Evolutionary conservation across 2,888 invertebrate genomes (phyloP).

Genomic region (Xylophagus ater): DNA sequence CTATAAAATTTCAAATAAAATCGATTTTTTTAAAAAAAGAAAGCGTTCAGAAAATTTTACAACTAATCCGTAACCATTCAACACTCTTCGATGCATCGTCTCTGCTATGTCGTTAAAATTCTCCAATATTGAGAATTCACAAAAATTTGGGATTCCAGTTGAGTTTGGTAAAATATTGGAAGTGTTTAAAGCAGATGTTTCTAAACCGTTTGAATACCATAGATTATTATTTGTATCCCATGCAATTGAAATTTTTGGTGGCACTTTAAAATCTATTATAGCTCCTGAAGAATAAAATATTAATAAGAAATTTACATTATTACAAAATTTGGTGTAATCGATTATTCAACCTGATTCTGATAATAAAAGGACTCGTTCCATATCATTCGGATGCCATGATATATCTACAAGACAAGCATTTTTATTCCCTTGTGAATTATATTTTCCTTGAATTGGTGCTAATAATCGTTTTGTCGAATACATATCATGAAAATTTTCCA

Average conservation of each 20-base stretch:
- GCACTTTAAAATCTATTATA: constrained; percentile 33
- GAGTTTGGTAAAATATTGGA: not conserved
- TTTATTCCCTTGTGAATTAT: constrained; percentile 15
- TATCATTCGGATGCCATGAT: constrained; percentile 78
- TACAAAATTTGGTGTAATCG: too few species aligned
- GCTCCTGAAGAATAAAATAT: constrained; percentile 21
- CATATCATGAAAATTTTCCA: constrained; percentile 60
- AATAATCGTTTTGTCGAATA: constrained; percentile 61
- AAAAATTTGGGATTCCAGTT: not conserved
- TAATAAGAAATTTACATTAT: too few species aligned
- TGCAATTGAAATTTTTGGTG: constrained; percentile 30
- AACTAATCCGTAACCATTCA: constrained; percentile 61
- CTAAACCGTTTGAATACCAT: too few species aligned
- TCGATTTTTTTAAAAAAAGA: constrained; percentile 5
- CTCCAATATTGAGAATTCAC: constrained; percentile 10
- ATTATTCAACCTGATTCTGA: constrained; percentile 33
- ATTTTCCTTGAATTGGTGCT: constrained; percentile 26
- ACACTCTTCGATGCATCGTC: constrained; percentile 55
- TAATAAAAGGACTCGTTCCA: constrained; percentile 32
- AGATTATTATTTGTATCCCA: constrained; percentile 32
- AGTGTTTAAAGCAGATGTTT: not conserved
- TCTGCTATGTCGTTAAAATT: constrained; percentile 49
- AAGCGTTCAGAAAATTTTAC: constrained; percentile 32
- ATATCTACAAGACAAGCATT: constrained; percentile 54
- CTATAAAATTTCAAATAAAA: constrained; percentile 35